Percentiles rank a stretch among this genome's conserved stretches.
Evolutionary conservation across 2,888 invertebrate genomes (phyloP).

Genomic region (Erebia aethiops): DNA sequence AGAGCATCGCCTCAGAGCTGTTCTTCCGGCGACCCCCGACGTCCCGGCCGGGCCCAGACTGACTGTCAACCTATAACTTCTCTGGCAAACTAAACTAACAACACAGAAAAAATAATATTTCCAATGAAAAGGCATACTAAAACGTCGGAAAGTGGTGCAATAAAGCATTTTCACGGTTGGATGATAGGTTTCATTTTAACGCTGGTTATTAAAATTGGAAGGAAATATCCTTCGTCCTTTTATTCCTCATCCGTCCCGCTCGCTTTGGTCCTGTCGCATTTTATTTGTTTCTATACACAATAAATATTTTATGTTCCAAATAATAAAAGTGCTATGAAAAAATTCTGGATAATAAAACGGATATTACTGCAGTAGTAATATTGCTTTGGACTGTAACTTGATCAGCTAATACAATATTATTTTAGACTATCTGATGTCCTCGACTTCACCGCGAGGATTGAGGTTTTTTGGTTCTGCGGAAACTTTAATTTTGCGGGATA

Average conservation of each 20-base stretch:
- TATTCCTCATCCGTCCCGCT: conserved; percentile 18
- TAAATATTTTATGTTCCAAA: conserved; percentile 28
- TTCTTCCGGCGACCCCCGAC: no score
- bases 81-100: no score
- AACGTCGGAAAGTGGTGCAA: conserved; percentile 1
- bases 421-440: no score
- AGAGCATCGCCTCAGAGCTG: no score
- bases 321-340: conserved; percentile 26
- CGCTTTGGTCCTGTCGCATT: conserved; percentile 20
- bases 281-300: conserved; percentile 31
- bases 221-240: conserved; percentile 30
- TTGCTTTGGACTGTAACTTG: conserved; percentile 3
- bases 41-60: no score
- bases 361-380: conserved; percentile 18
- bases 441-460: no score
- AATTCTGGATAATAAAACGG: conserved; percentile 22
- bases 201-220: conserved; percentile 31
- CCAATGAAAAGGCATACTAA: no score
- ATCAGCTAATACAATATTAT: background rate
- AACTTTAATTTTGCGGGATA: no score
- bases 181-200: conserved; percentile 29
- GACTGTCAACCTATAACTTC: no score
- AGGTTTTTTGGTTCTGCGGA: no score
- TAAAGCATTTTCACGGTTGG: conserved; percentile 26
- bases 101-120: no score